Percentiles rank a stretch among this genome's conserved stretches.
phyloP scores from a whole-genome alignment of 2,888 invertebrate species.

The Diarsia brunnea region DNA sequence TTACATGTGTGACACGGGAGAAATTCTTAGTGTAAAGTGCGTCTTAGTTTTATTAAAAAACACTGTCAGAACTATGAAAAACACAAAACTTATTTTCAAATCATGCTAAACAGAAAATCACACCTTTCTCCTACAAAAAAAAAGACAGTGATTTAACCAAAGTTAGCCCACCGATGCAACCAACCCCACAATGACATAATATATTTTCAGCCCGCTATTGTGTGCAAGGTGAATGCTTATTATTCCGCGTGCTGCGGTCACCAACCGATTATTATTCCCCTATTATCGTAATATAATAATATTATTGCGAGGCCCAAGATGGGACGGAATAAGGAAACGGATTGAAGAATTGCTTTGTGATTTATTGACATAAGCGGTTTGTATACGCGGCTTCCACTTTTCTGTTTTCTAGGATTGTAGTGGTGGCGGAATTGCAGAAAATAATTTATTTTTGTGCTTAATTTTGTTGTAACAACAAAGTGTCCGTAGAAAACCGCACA shows the following conservation, averaged over 20 bases:
- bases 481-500: no score
- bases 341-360: constrained; percentile 72
- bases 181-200: constrained; percentile 79
- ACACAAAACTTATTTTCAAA: background rate
- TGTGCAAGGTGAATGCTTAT: constrained; percentile 79
- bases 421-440: background rate
- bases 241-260: constrained; percentile 81
- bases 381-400: constrained; percentile 53
- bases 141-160: constrained; percentile 34
- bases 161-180: constrained; percentile 55
- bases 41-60: no score
- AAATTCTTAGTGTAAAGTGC: no score
- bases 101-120: background rate
- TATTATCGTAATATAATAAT: constrained; percentile 80
- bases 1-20: no score
- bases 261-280: constrained; percentile 78
- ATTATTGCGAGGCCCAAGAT: constrained; percentile 75
- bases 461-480: background rate
- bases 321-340: constrained; percentile 83
- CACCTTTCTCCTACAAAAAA: background rate
- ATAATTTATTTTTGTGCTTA: background rate
- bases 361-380: constrained; percentile 79
- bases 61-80: background rate
- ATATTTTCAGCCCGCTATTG: constrained; percentile 79
- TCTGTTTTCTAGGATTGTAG: constrained; percentile 46